A percentile compares a stretch with the other conserved stretches of the same genome.
These are phyloP conservation scores for Dendronephthya gigantea DNA, from an alignment of 64 coral and sea anemone genomes.

Conservation along the genomic window DNA sequence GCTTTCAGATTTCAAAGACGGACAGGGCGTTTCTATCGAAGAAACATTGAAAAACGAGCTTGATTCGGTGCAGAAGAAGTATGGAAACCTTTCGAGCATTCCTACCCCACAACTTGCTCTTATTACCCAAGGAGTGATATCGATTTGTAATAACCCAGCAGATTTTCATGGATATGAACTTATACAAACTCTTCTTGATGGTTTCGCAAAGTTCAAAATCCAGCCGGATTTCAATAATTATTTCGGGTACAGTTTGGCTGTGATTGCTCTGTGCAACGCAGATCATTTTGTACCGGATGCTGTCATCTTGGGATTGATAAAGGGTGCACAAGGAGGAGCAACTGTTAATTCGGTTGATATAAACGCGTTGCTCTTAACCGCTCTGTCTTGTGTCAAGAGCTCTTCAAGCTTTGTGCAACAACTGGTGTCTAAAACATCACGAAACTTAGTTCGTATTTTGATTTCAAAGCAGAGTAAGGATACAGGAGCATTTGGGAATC, in stretches of 20 bases:
- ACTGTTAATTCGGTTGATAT: not conserved
- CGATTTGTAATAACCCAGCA: not conserved
- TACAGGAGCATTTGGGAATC: not conserved
- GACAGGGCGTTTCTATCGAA: not conserved
- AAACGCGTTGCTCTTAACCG: not conserved
- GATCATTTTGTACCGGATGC: not conserved
- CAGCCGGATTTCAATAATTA: not conserved
- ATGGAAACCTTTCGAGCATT: not conserved
- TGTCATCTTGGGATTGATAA: not conserved
- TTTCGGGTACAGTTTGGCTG: not conserved
- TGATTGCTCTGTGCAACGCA: not conserved
- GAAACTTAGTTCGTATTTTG: not conserved
- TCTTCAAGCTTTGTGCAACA: not conserved
- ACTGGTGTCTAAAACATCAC: not conserved
- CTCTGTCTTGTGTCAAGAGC: not conserved
- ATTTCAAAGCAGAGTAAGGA: not conserved
- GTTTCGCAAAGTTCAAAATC: not conserved
- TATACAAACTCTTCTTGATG: not conserved
- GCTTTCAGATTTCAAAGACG: not conserved
- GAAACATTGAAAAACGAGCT: not conserved
- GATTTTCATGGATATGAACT: not conserved
- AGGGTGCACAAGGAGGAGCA: not conserved
- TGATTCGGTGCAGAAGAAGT: not conserved
- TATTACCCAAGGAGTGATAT: not conserved
- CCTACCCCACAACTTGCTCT: not conserved